Conservation (phyloP, 1,140 invertebrate species). For the Trichomalopsis sarcophagae region DNA sequence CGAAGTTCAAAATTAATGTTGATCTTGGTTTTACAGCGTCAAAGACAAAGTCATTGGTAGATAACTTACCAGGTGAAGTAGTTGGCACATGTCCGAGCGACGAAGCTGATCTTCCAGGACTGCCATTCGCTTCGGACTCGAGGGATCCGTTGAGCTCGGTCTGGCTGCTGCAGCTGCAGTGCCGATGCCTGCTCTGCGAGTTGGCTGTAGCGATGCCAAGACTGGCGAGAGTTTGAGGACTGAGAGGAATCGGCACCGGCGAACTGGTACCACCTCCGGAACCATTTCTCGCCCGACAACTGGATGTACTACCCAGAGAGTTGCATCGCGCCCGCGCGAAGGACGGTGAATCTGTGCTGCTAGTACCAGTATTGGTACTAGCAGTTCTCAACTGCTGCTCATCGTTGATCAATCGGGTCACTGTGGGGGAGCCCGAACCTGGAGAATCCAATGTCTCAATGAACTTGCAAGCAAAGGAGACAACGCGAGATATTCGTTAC, state of each 20-base stretch:
- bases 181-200: slow-evolving; percentile 67
- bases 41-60: neutral
- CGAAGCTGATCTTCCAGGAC: slow-evolving; percentile 65
- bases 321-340: slow-evolving; percentile 68
- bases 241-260: slow-evolving; percentile 74
- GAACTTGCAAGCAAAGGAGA: neutral
- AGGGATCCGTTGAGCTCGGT: slow-evolving; percentile 77
- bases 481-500: too few species aligned
- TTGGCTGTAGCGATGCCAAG: slow-evolving; percentile 75
- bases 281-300: slow-evolving; percentile 47
- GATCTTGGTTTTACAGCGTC: neutral
- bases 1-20: neutral
- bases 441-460: neutral
- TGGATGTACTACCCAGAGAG: slow-evolving; percentile 66
- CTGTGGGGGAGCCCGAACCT: slow-evolving; percentile 57
- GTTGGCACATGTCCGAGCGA: slow-evolving; percentile 61
- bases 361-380: neutral
- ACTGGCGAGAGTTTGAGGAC: slow-evolving; percentile 79
- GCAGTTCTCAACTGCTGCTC: slow-evolving; percentile 47
- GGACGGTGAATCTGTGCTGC: slow-evolving; percentile 11
- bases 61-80: slow-evolving; percentile 49
- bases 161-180: slow-evolving; percentile 84
- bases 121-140: slow-evolving; percentile 62
- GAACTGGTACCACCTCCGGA: slow-evolving; percentile 59
- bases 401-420: slow-evolving; percentile 52